phyloP scores from a whole-genome alignment of 2,113 vertebrate species.

The Bubo scandiacus region DNA sequence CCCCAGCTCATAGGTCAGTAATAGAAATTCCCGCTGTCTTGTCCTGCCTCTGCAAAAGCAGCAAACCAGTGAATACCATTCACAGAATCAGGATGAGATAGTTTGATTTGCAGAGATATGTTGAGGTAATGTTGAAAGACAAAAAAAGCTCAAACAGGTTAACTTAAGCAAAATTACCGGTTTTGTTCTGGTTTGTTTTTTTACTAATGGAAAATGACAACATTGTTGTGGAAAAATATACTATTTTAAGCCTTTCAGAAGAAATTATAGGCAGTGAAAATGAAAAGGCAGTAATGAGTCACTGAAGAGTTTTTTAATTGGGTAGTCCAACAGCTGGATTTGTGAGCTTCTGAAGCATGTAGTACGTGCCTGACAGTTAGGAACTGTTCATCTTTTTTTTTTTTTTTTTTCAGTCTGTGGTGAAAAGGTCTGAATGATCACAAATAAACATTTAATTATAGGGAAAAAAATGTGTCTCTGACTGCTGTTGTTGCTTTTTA shows the following conservation, averaged over 20 bases:
- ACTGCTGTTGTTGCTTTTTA: not conserved
- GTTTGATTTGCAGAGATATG: not conserved
- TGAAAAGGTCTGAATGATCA: not conserved
- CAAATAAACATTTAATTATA: not conserved
- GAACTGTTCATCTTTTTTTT: not conserved
- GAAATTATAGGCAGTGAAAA: not conserved
- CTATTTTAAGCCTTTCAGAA: not conserved
- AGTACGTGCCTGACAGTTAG: not conserved
- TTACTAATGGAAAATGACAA: not conserved
- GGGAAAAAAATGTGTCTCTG: not conserved
- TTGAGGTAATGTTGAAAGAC: not conserved
- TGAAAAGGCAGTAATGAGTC: not conserved
- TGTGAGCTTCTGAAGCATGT: not conserved
- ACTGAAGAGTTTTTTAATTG: not conserved
- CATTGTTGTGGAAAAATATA: not conserved
- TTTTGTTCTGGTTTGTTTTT: not conserved
- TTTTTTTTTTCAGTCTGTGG: not conserved
- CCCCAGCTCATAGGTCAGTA: not conserved
- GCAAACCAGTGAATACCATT: not conserved
- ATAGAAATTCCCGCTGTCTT: not conserved
- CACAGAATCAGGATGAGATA: not conserved
- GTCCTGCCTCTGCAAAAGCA: not conserved
- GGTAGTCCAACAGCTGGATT: not conserved
- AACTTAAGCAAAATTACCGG: not conserved
- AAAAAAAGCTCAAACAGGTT: not conserved